Base-by-base conservation (phyloP, 1,140 invertebrate species). In the Vanessa atalanta region DNA sequence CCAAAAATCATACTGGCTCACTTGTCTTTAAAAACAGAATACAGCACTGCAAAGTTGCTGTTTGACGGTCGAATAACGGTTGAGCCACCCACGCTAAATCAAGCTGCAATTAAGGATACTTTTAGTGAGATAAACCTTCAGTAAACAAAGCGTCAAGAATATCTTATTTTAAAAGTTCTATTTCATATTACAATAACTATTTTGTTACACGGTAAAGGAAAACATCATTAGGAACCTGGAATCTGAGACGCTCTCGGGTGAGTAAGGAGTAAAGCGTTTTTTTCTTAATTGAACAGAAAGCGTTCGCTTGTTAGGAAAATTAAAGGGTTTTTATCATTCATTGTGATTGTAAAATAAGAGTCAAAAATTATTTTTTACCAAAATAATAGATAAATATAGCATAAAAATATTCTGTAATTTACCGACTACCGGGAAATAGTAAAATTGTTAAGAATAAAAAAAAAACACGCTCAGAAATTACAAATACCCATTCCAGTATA, bases 121-220 rank as follows among this genome's bases (percentile, higher is more conserved):
- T n/a, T 14, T 14, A 6, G 8, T 20, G 53, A 16, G n/a, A 16
- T 23, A 23, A 57, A 57, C 53, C 11, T 43, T 43, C 37, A 43
- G 37, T 43, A 43, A 43, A 43, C 6, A 43, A 43, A 43, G 31
- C 26, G 8, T 57, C 53, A 61, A 61, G 57, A 61, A 12, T 61
- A 61, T 61, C 57, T 37, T 9, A 13, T 61, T 61, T 61, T 15
- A 61, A 61, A 61, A 61, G 26, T 15, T 37, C 31, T 37, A 12
- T 61, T 57, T 57, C 53, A 57, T 57, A 57, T 57, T 23, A 57
- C 57, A 31, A 26, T 61, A 23, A 13, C 57, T 61, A 61, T 61
- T 23, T 61, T 15, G 57, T 61, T 61, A 61, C 23, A 37, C 20
- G 55, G 20, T 12, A 12, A 14, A 61, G 31, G 26, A 37, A 61